Evolutionary conservation across 2,797 vertebrate species (phyloP), one percentile per base, ranked within the genome.

Genomic region (Syngnathus acus): DNA sequence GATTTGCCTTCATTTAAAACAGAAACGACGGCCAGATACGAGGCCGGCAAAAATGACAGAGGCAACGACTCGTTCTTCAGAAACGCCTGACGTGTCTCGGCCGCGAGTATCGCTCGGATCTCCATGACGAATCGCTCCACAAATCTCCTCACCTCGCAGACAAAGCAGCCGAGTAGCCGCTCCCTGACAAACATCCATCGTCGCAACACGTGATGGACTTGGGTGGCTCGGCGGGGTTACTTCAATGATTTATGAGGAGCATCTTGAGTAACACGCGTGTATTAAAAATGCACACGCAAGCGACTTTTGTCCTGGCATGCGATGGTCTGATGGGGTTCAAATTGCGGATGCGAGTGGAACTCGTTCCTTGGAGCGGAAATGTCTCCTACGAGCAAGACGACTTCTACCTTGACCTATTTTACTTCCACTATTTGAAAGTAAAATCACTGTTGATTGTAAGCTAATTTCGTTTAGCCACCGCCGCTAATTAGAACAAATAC

Each of bases 31-130:
- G 32, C 3, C 32, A 32, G 80, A 83, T 81, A 82, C 64, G 62
- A 32, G 32, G 77, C 62, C 7, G 26, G 72, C 71, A 64, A 78
- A 79, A 76, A 71, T 75, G 63, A 64, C 70, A 68, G 72, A 78
- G 69, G 82, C 83, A 80, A 86, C 79, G 81, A 84, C 74, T 81
- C 73, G 68, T 85, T 86, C 84, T 82, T 84, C 79, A 85, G 40
- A 42, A 42, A 42, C 55, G 68, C 70, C 75, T 62, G 67, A 67
- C 61, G 70, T 79, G 81, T 87, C 83, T 83, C 61, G 77, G 69
- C 62, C 37, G 19, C 39, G 66, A 66, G 74, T 66, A 65, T 43
- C 55, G 7, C 32, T 32, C 32, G 32, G 32, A 32, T 32, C 3
- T 32, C 32, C 32, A 32, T 72, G 71, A 83, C 71, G 53, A 70